Evolutionary conservation across 2,888 invertebrate species (phyloP).

Genomic region (Lymantria monacha): DNA sequence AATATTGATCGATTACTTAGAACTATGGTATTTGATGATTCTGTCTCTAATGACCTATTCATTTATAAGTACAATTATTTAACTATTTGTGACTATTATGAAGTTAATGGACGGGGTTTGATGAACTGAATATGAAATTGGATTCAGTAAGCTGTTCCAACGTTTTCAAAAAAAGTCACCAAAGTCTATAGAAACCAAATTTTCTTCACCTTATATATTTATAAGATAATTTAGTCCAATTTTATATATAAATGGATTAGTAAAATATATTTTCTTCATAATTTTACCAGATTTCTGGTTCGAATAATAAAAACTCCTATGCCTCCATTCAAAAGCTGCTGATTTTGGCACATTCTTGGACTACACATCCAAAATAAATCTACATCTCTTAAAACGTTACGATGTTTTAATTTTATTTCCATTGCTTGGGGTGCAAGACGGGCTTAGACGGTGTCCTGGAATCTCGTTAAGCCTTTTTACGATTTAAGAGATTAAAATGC

Average conservation of each 20-base stretch:
- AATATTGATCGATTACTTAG: constrained; percentile 13
- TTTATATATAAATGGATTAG: background rate
- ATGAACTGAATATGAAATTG: background rate
- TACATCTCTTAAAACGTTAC: no score
- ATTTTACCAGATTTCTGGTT: background rate
- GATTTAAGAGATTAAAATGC: no score
- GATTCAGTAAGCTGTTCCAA: no score
- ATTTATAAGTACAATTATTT: constrained; percentile 26
- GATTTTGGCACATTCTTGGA: background rate
- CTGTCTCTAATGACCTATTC: constrained; percentile 12
- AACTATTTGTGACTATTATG: constrained; percentile 11
- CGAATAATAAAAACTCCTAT: background rate
- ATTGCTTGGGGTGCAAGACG: no score
- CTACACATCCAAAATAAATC: background rate
- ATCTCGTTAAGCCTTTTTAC: no score
- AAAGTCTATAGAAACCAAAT: background rate
- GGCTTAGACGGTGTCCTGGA: no score
- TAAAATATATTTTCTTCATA: background rate
- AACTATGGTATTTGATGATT: constrained; percentile 24
- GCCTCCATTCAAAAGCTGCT: background rate
- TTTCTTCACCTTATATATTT: background rate
- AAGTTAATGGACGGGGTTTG: constrained; percentile 2
- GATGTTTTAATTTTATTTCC: no score
- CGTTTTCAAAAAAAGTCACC: no score
- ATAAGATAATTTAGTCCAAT: background rate